These are phyloP conservation scores for Diplolepis rosae DNA, from an alignment of 2,888 invertebrate genomes.

Conservation along the genomic window DNA sequence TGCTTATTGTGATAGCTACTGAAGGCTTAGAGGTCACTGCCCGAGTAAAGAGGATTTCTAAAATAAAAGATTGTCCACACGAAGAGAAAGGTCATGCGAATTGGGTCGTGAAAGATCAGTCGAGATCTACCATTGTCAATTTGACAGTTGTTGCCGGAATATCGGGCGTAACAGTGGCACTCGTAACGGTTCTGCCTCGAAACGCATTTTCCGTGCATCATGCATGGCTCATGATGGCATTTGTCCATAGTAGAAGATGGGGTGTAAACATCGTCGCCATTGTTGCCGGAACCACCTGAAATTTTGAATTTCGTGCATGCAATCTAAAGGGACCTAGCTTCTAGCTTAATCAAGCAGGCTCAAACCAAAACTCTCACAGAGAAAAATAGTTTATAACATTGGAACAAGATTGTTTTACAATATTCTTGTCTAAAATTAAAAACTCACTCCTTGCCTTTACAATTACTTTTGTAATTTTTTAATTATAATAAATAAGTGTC, in stretches of 20 bases:
- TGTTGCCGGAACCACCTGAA: constrained; percentile 67
- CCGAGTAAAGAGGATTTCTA: constrained; percentile 12
- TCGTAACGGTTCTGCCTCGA: constrained; percentile 86
- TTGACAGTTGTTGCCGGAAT: constrained; percentile 91
- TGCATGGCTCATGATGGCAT: constrained; percentile 87
- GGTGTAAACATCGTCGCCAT: constrained; percentile 57
- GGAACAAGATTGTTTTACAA: too few species aligned
- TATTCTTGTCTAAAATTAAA: not conserved
- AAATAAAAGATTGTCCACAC: constrained; percentile 28
- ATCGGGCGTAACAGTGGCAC: constrained; percentile 89
- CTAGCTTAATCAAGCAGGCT: not conserved
- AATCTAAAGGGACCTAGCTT: constrained; percentile 45
- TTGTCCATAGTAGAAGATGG: constrained; percentile 76
- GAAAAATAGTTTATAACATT: not conserved
- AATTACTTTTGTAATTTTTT: too few species aligned
- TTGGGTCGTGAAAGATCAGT: constrained; percentile 43
- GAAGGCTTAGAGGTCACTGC: not conserved
- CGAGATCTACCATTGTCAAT: constrained; percentile 78
- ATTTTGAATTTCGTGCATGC: constrained; percentile 59
- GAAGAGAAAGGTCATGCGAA: constrained; percentile 31
- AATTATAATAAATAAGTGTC: not conserved
- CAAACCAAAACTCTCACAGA: not conserved
- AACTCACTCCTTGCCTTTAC: not conserved
- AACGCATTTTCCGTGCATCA: constrained; percentile 88
- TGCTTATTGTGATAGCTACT: not conserved